Percentiles rank a stretch among this genome's conserved stretches.
Evolutionary conservation across 2,888 invertebrate genomes (phyloP).

Genomic region (Rotaria magnacalcarata): DNA sequence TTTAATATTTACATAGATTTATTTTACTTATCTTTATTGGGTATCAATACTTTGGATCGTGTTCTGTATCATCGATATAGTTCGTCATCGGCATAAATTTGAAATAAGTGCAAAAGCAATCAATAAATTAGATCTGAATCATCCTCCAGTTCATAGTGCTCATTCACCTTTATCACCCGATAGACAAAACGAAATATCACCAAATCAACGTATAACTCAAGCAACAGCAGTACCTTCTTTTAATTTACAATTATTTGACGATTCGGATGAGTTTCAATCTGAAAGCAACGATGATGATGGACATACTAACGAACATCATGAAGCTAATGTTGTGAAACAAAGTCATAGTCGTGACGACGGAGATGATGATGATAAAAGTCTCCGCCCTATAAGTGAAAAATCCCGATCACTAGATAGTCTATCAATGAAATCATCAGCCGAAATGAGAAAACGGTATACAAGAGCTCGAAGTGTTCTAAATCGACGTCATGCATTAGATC

Average conservation of each 20-base stretch:
- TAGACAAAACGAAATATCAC: background rate
- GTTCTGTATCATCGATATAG: background rate
- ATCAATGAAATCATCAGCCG: background rate
- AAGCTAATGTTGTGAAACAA: too few species aligned
- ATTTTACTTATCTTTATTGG: slow-evolving; percentile 28
- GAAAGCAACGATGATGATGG: background rate
- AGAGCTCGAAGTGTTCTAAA: background rate
- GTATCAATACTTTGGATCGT: slow-evolving; percentile 8
- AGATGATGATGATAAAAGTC: background rate
- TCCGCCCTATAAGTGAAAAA: background rate
- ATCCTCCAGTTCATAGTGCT: background rate
- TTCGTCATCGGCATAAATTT: background rate
- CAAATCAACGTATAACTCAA: background rate
- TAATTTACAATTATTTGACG: slow-evolving; percentile 25
- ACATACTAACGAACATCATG: background rate
- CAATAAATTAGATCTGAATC: background rate
- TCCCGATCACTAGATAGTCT: background rate
- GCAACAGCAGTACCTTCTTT: background rate
- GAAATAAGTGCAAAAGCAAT: background rate
- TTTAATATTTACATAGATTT: background rate
- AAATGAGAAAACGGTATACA: background rate
- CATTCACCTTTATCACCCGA: background rate
- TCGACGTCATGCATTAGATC: background rate
- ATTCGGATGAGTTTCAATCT: background rate
- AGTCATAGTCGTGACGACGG: background rate